These are phyloP conservation scores for Micromussa lordhowensis DNA, from an alignment of 92 coral and sea anemone species.

Conservation along the genomic window DNA sequence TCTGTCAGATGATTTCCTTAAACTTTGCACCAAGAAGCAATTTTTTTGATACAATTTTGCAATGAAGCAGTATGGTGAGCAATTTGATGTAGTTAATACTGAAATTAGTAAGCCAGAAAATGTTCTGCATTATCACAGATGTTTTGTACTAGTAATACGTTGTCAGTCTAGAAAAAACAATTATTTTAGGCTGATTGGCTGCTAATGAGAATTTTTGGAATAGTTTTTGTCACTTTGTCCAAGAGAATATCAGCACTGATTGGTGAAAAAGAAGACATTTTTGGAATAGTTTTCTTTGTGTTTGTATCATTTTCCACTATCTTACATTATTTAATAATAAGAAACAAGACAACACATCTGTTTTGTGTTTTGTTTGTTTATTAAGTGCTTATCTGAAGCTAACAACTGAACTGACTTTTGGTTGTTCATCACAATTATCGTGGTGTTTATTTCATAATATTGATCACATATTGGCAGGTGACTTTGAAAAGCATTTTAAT, in stretches of 20 bases:
- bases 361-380: constrained; percentile 34
- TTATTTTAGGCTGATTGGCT: constrained; percentile 1
- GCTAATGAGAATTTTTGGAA: constrained; percentile 29
- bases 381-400: constrained; percentile 7
- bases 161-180: background rate
- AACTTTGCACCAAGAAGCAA: background rate
- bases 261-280: background rate
- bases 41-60: background rate
- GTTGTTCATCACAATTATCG: background rate
- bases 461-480: background rate
- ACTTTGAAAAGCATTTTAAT: background rate
- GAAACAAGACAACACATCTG: constrained; percentile 23
- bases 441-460: background rate
- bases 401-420: background rate
- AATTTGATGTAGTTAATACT: background rate
- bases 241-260: background rate
- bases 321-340: background rate
- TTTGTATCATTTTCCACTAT: background rate
- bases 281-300: constrained; percentile 14
- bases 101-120: background rate
- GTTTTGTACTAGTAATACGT: background rate
- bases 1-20: background rate
- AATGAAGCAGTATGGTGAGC: background rate
- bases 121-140: background rate
- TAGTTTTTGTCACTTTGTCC: background rate